phyloP scores from a whole-genome alignment of 2,888 invertebrate genomes.

The Orchesellides sinensis region DNA sequence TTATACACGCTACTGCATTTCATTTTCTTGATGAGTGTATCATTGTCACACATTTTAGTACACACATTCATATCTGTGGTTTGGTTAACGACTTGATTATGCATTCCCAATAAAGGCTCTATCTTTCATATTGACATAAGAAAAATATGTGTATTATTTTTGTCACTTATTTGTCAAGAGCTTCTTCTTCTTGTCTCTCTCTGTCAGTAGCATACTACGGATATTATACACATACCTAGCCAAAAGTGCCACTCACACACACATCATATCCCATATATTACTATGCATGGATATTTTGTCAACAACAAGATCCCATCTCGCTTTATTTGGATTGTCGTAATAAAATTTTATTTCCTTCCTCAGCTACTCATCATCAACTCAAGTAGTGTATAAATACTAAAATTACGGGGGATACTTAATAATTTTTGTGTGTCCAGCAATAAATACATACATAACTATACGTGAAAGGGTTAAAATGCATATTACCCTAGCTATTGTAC shows the following conservation, averaged over 20 bases:
- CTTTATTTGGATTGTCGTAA: conserved; percentile 27
- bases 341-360: conserved; percentile 1
- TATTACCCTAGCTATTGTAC: too few relatives aligned
- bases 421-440: too few relatives aligned
- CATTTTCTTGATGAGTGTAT: conserved; percentile 40
- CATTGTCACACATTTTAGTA: conserved; percentile 44
- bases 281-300: neutral
- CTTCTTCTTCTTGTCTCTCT: conserved; percentile 24
- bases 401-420: too few relatives aligned
- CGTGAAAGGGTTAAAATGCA: too few relatives aligned
- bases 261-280: neutral
- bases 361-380: too few relatives aligned
- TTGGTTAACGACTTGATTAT: neutral
- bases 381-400: too few relatives aligned
- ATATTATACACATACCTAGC: too few relatives aligned
- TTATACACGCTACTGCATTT: neutral
- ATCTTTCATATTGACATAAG: neutral
- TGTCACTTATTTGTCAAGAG: conserved; percentile 65
- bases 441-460: too few relatives aligned
- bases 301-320: conserved; percentile 9
- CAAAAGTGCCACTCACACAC: conserved; percentile 28
- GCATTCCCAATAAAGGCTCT: neutral
- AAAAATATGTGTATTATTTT: conserved; percentile 24
- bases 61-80: conserved; percentile 11
- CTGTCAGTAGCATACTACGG: too few relatives aligned